Conservation (phyloP, 2,113 vertebrate species). For the Engystomops pustulosus region DNA sequence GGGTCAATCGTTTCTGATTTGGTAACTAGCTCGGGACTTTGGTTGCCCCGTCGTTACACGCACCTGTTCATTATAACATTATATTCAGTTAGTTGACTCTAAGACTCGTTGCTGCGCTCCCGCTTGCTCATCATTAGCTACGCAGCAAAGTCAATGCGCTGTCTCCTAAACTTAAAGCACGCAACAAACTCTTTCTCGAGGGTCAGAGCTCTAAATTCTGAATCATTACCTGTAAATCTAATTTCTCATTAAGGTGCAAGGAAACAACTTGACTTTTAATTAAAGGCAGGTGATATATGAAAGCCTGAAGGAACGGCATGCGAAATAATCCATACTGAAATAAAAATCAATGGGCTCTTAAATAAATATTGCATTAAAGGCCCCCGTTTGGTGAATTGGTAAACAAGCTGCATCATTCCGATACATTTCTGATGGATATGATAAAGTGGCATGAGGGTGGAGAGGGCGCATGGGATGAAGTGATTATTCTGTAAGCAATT, state of each 20-base stretch:
- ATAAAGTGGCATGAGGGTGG: background rate
- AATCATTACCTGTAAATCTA: slow-evolving; percentile 54
- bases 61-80: slow-evolving; percentile 21
- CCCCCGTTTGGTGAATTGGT: slow-evolving; percentile 23
- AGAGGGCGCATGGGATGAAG: background rate
- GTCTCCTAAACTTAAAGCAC: slow-evolving; percentile 21
- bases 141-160: background rate
- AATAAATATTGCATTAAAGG: slow-evolving; percentile 54
- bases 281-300: slow-evolving; percentile 53
- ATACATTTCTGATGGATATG: background rate
- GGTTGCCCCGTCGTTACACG: background rate
- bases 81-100: slow-evolving; percentile 5
- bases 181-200: slow-evolving; percentile 4
- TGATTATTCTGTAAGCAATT: background rate
- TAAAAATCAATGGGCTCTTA: slow-evolving; percentile 53
- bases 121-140: background rate
- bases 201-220: slow-evolving; percentile 40
- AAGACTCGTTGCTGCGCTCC: background rate
- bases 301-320: slow-evolving; percentile 42
- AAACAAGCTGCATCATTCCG: background rate
- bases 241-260: slow-evolving; percentile 54
- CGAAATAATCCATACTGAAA: slow-evolving; percentile 54
- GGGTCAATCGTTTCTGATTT: background rate
- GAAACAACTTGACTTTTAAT: slow-evolving; percentile 58
- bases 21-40: background rate